phyloP scores from a whole-genome alignment of 1,140 invertebrate genomes.

The Drosophila kepulauana region DNA sequence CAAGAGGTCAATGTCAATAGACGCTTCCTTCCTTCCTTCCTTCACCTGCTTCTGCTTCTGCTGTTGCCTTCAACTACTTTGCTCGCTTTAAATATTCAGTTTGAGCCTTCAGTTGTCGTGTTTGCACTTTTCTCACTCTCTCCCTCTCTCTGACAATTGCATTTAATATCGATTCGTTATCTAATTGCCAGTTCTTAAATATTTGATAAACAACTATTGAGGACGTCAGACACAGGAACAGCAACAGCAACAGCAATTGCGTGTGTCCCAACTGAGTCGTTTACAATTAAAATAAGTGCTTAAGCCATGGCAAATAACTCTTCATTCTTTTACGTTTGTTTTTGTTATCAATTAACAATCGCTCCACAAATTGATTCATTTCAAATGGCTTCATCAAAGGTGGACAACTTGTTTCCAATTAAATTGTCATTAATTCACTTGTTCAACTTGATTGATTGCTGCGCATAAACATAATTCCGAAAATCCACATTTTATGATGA shows the following conservation, averaged over 20 bases:
- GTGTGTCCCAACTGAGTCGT: neutral
- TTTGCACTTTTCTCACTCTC: slow-evolving; percentile 8
- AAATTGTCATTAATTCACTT: neutral
- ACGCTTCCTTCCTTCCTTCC: neutral
- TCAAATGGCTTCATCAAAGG: neutral
- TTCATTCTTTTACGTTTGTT: neutral
- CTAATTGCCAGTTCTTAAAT: slow-evolving; percentile 39
- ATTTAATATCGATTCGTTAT: slow-evolving; percentile 59
- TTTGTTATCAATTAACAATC: slow-evolving; percentile 1
- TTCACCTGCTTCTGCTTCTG: neutral
- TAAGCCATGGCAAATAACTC: neutral
- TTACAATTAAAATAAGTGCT: slow-evolving; percentile 9
- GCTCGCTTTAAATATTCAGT: slow-evolving; percentile 27
- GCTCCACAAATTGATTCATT: slow-evolving; percentile 2
- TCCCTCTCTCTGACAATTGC: slow-evolving; percentile 24
- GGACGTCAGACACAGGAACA: neutral
- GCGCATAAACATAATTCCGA: too few species aligned
- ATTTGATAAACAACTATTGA: slow-evolving; percentile 43
- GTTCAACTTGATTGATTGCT: too few species aligned
- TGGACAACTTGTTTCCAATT: slow-evolving; percentile 3
- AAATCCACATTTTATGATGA: too few species aligned
- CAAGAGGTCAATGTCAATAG: neutral
- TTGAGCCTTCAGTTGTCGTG: slow-evolving; percentile 11
- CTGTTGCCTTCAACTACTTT: neutral
- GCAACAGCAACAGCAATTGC: neutral